phyloP scores from a whole-genome alignment of 2,113 vertebrate species.

The Plectropomus leopardus region DNA sequence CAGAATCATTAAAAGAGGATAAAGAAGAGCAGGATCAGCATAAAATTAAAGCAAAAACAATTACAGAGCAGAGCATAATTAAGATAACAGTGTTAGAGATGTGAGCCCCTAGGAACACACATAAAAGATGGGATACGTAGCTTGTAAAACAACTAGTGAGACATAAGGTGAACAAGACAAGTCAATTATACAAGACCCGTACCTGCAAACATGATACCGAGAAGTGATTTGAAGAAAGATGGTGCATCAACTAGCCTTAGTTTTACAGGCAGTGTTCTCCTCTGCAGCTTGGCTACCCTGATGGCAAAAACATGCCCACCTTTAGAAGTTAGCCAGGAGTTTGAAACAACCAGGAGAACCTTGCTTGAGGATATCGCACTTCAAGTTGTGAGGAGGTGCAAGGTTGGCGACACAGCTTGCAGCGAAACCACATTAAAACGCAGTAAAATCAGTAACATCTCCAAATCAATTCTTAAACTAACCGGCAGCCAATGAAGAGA shows the following conservation, averaged over 20 bases:
- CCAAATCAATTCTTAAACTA: constrained; percentile 21
- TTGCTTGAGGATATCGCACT: neutral
- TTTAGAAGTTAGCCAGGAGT: constrained; percentile 6
- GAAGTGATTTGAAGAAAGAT: constrained; percentile 20
- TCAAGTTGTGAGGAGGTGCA: neutral
- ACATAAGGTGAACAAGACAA: neutral
- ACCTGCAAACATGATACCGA: constrained; percentile 22
- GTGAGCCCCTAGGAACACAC: neutral
- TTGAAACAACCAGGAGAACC: constrained; percentile 4
- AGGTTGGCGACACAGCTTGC: constrained; percentile 12
- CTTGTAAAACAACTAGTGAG: constrained; percentile 25
- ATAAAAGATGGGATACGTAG: neutral
- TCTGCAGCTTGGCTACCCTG: neutral
- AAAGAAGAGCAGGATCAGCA: constrained; percentile 8
- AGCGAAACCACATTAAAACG: constrained; percentile 24
- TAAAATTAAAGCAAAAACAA: constrained; percentile 31
- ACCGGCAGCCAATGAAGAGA: constrained; percentile 4
- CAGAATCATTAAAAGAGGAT: constrained; percentile 11
- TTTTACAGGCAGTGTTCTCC: neutral
- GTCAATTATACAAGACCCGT: neutral
- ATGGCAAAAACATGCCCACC: constrained; percentile 1
- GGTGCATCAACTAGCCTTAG: neutral
- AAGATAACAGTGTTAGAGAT: neutral
- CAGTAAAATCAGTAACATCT: constrained; percentile 11
- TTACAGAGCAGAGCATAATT: constrained; percentile 30